Base-by-base conservation (phyloP, 2,888 invertebrate genomes). In the Orchestes rusci region DNA sequence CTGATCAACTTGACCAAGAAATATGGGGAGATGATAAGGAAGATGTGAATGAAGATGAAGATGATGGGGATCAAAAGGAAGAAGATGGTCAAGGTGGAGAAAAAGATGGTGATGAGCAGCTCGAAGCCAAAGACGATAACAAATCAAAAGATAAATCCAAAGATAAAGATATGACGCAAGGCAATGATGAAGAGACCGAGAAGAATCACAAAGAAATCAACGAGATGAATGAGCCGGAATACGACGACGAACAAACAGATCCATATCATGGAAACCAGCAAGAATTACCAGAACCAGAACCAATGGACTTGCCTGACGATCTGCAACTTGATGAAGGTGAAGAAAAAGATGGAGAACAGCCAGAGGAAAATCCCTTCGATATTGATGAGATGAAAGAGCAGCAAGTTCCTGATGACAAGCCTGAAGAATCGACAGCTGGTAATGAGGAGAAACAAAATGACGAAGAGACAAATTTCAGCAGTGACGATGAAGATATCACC, bases 11-110 rank as follows among this genome's bases (percentile, higher is more conserved):
- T 13, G 85, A 87, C 57, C 79, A 86, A 62, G 80, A 85, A 71
- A 82, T 86, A 56, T 87, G 85, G 85, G 84, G 84, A 3, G 86
- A 87, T 3, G 91, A 93, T 59, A 82, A 88, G 29, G 86, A 88
- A 56, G 36, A 45, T n/a, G 42, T 27, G 2, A 27, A 43, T n/a
- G 38, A 41, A 19, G 41, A 32, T 16, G 37, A 43, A 13, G 44
- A 48, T 48, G 78, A 77, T 13, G 58, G 65, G 36, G 43, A 51
- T 27, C 12, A 44, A 27, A 39, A 37, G 4, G 39, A 47, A 42
- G 67, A 68, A 52, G 73, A 73, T 46, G 78, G 77, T 7, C 58
- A 66, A 38, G 69, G 66, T 53, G 77, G 79, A n/a, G 76, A 79
- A 57, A 73, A 75, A 55, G 71, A 75, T 39, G 76, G 78, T 8